Evolutionary conservation across 2,888 invertebrate species (phyloP), one percentile per base, ranked within the genome.

Genomic region (Trachelus troglodyta): DNA sequence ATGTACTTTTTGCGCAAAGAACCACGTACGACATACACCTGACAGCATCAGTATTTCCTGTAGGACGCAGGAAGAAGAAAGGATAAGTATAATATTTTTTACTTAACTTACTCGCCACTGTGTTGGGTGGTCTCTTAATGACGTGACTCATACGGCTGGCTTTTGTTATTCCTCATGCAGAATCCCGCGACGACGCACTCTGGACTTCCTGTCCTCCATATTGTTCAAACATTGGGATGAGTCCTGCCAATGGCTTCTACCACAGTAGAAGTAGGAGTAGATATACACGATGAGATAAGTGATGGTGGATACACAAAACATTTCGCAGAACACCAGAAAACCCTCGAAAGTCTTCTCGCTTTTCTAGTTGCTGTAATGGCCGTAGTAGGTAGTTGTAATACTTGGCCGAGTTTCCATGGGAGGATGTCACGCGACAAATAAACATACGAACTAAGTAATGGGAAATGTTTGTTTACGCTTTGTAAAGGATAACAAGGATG

Each of bases 91-190:
- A 37, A 56, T 56, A 56, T 56, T 56, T 56, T 56, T 6, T 23
- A 56, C 56, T 56, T 56, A 56, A 56, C 56, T 56, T 56, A 56
- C 23, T 1, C 56, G 56, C 23, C 23, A 56, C 71, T 34, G 56
- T 71, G 56, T 73, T 77, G 81, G 81, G 80, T 80, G 81, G 80
- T 80, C 56, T 74, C 23, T 23, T 31, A 30, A 74, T 77, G 80
- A 77, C 80, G 77, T 76, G 73, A 77, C 73, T 79, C 76, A 76
- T 74, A 76, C 77, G 56, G 76, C 69, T 37, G 40, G 40, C 37
- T 77, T 69, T 81, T 81, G 81, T 81, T 81, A 81, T 81, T 81
- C 81, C 77, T 74, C 73, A 30, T 77, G 79, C 81, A 77, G 77
- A 75, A 81, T 79, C 79, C 78, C 81, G 77, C 77, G 76, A 76